Conservation (phyloP, 2,888 invertebrate genomes). For the Hydrotaea cyrtoneurina region DNA sequence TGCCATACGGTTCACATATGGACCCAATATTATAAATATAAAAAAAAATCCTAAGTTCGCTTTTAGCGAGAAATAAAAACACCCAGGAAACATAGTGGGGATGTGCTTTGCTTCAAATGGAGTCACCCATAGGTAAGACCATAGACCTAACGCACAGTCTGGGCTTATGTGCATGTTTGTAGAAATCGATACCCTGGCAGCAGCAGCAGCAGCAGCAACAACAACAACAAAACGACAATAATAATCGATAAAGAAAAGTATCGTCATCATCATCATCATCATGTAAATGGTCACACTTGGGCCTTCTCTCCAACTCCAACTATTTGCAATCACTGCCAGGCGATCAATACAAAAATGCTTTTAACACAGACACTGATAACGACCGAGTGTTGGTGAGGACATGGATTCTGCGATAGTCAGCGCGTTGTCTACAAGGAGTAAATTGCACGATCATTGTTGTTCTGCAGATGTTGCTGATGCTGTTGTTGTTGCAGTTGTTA, state of each 20-base stretch:
- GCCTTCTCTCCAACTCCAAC: constrained; percentile 2
- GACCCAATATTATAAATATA: too few relatives aligned
- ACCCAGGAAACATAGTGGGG: too few relatives aligned
- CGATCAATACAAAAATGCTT: constrained; percentile 50
- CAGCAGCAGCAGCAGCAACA: neutral
- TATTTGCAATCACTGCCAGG: constrained; percentile 33
- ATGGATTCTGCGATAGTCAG: constrained; percentile 29
- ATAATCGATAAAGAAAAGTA: neutral
- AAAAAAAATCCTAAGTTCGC: too few relatives aligned
- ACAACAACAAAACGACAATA: neutral
- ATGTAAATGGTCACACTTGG: constrained; percentile 35
- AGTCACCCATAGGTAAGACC: too few relatives aligned
- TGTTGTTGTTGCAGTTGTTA: neutral
- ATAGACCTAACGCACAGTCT: too few relatives aligned
- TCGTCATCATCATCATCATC: constrained; percentile 4
- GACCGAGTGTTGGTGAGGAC: neutral
- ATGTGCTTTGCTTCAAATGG: too few relatives aligned
- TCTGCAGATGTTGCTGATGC: neutral
- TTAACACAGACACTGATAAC: constrained; percentile 49
- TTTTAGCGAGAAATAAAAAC: too few relatives aligned
- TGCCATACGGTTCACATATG: too few relatives aligned
- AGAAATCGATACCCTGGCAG: neutral
- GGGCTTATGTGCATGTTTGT: too few relatives aligned
- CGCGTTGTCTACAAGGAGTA: neutral
- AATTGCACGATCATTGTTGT: constrained; percentile 27